Conservation (phyloP, 2,888 invertebrate genomes). For the Epinotia brunnichana region DNA sequence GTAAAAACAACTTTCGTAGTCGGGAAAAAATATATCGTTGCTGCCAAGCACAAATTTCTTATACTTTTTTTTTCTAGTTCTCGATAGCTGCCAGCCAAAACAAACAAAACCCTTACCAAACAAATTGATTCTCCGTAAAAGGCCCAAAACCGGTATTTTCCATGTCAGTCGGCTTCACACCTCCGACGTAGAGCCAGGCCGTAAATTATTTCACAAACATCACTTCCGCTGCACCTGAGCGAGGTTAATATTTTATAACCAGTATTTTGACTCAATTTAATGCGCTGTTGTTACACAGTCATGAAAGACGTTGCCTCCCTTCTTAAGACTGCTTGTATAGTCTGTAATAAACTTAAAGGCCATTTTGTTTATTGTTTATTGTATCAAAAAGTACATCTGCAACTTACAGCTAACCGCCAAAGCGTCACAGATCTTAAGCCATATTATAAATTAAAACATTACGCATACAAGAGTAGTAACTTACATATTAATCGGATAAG, state of each 20-base stretch:
- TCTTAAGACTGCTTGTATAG: too few species aligned
- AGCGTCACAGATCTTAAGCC: too few species aligned
- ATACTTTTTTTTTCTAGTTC: neutral
- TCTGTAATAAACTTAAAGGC: too few species aligned
- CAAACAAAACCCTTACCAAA: slow-evolving; percentile 29
- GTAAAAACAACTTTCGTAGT: neutral
- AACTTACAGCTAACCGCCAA: too few species aligned
- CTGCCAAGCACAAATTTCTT: neutral
- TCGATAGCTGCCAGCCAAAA: slow-evolving; percentile 6
- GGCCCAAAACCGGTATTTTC: slow-evolving; percentile 37
- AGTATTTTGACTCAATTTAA: slow-evolving; percentile 13
- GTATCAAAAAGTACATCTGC: too few species aligned
- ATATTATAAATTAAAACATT: too few species aligned
- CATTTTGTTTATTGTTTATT: too few species aligned
- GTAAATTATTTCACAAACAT: slow-evolving; percentile 38
- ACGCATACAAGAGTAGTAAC: too few species aligned
- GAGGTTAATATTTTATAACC: neutral
- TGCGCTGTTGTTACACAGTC: neutral
- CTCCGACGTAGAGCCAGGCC: slow-evolving; percentile 12
- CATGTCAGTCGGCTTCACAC: slow-evolving; percentile 42
- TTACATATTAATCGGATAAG: too few species aligned
- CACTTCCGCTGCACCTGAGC: slow-evolving; percentile 36
- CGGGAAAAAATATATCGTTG: neutral
- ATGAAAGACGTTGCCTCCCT: too few species aligned
- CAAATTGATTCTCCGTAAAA: slow-evolving; percentile 27